Evolutionary conservation across 1,140 invertebrate genomes (phyloP).

Genomic region (Eubasilissa regina): DNA sequence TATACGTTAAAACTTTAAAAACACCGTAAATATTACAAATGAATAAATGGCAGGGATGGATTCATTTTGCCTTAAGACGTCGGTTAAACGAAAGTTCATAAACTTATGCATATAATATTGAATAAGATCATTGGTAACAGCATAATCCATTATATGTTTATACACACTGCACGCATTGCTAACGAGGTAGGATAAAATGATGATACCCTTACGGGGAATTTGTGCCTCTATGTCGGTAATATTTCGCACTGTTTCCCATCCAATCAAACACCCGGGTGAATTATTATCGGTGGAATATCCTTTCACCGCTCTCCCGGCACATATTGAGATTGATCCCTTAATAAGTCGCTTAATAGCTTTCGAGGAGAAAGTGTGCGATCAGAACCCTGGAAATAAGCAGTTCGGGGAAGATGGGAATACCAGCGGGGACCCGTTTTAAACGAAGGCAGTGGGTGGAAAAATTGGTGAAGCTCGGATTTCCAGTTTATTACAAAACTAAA

Average conservation of each 20-base stretch:
- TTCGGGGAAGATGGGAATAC: constrained; percentile 23
- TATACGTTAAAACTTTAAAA: no score
- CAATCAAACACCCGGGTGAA: constrained; percentile 33
- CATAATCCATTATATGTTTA: no score
- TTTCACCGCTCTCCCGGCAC: constrained; percentile 33
- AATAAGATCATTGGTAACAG: no score
- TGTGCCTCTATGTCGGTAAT: neutral
- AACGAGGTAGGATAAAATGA: no score
- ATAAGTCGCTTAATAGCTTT: constrained; percentile 43
- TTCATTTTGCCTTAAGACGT: no score
- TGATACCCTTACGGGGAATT: neutral
- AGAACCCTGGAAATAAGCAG: constrained; percentile 16
- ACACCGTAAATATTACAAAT: no score
- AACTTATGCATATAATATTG: no score
- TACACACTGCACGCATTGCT: no score
- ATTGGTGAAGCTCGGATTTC: constrained; percentile 1
- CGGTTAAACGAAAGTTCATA: no score
- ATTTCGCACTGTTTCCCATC: constrained; percentile 26
- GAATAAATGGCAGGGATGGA: no score
- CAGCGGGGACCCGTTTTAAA: neutral
- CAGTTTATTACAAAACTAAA: neutral
- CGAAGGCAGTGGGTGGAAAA: constrained; percentile 2
- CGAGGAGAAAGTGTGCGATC: constrained; percentile 32
- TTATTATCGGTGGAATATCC: constrained; percentile 23
- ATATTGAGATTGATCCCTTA: constrained; percentile 42